These are phyloP conservation scores for Steinernema feltiae DNA, from an alignment of 1,140 invertebrate genomes.

Conservation along the genomic window DNA sequence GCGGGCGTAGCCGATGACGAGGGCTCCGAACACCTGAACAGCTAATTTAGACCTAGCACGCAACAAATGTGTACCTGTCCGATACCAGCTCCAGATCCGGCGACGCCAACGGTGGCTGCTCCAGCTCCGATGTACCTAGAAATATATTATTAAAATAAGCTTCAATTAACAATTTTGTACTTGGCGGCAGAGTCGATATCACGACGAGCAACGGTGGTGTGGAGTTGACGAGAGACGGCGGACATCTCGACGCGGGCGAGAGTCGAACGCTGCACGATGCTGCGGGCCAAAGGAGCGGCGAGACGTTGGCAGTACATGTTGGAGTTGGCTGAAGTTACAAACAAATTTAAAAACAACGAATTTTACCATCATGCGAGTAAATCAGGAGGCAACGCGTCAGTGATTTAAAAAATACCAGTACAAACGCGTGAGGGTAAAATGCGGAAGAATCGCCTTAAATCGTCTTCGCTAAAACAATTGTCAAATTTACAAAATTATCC, in stretches of 20 bases:
- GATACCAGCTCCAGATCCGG: constrained; percentile 11
- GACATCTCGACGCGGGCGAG: constrained; percentile 14
- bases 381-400: background rate
- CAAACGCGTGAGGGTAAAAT: background rate
- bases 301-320: constrained; percentile 28
- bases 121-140: background rate
- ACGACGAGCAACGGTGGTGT: constrained; percentile 78
- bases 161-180: constrained; percentile 63
- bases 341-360: background rate
- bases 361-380: background rate
- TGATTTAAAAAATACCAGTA: background rate
- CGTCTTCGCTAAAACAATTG: background rate
- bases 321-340: background rate
- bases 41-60: too few species aligned
- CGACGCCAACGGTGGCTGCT: constrained; percentile 6
- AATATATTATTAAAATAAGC: background rate
- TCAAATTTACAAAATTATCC: background rate
- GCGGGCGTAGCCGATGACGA: constrained; percentile 92
- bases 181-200: constrained; percentile 99
- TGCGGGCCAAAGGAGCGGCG: constrained; percentile 19
- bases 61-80: too few species aligned
- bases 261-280: constrained; percentile 15
- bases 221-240: constrained; percentile 64
- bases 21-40: constrained; percentile 95
- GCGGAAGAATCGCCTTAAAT: too few species aligned